Evolutionary conservation across 2,888 invertebrate genomes (phyloP).

Genomic region (Pardosa pseudoannulata): DNA sequence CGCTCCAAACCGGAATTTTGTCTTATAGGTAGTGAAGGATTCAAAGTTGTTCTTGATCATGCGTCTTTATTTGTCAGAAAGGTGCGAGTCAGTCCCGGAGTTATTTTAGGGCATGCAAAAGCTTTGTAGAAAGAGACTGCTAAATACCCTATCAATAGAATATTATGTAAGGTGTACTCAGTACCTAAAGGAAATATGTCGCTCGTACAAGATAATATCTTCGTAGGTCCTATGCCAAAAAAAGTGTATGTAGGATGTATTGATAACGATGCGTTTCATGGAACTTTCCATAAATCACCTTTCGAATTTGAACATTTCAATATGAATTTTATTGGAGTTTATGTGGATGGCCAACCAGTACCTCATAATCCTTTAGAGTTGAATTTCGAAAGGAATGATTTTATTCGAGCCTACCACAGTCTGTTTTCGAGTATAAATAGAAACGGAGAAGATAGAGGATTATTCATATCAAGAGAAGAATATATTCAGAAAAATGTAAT

Average conservation of each 20-base stretch:
- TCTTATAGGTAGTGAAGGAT: slow-evolving; percentile 15
- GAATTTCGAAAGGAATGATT: slow-evolving; percentile 24
- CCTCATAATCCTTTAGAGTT: slow-evolving; percentile 25
- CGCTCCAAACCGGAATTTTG: slow-evolving; percentile 62
- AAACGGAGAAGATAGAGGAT: not conserved
- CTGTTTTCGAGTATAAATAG: slow-evolving; percentile 74
- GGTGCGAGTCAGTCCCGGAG: too few relatives aligned
- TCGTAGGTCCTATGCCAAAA: slow-evolving; percentile 75
- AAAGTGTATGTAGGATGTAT: slow-evolving; percentile 14
- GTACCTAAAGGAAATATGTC: slow-evolving; percentile 67
- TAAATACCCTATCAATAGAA: slow-evolving; percentile 37
- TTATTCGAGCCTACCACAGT: slow-evolving; percentile 74
- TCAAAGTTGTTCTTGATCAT: slow-evolving; percentile 73
- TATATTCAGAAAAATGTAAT: not conserved
- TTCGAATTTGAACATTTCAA: slow-evolving; percentile 34
- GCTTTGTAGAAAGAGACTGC: slow-evolving; percentile 18
- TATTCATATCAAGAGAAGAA: slow-evolving; percentile 24
- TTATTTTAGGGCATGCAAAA: slow-evolving; percentile 60
- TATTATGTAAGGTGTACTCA: slow-evolving; percentile 30
- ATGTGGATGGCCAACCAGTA: slow-evolving; percentile 33
- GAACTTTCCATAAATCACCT: not conserved
- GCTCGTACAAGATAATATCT: slow-evolving; percentile 76
- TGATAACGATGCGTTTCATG: slow-evolving; percentile 34
- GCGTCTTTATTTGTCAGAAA: too few relatives aligned
- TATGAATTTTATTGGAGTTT: slow-evolving; percentile 35